These are phyloP conservation scores for Thripadectes ignobilis DNA, from an alignment of 2,797 vertebrate genomes.

Conservation along the genomic window DNA sequence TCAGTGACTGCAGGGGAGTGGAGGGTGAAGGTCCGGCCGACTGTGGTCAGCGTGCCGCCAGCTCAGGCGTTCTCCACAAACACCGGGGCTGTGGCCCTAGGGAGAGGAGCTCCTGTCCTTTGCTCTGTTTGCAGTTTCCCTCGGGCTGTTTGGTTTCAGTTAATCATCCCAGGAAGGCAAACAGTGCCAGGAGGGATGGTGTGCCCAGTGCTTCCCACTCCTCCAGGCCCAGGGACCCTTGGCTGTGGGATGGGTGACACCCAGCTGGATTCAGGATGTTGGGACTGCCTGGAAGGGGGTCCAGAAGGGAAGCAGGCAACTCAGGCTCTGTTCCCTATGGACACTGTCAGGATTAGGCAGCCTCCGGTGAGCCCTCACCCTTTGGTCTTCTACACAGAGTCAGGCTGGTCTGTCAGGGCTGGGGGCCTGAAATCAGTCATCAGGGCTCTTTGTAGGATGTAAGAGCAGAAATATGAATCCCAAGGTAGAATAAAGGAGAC, in stretches of 20 bases:
- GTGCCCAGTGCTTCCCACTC: accelerated
- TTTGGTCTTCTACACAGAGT: not conserved
- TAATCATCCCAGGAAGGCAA: conserved; percentile 53
- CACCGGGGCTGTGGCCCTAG: not conserved
- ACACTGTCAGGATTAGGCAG: not conserved
- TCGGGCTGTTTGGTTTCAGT: conserved; percentile 38
- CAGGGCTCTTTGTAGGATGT: not conserved
- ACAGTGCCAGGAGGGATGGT: not conserved
- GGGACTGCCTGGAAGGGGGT: not conserved
- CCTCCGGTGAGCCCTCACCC: accelerated
- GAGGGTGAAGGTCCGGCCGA: not conserved
- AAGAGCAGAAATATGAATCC: not conserved
- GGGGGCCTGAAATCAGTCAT: not conserved
- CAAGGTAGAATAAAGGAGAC: not conserved
- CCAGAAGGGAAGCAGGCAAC: not conserved
- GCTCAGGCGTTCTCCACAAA: not conserved
- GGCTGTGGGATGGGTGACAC: not conserved
- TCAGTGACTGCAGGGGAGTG: accelerated
- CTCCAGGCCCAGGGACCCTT: accelerated
- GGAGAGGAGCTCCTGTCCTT: not conserved
- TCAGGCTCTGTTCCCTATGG: accelerated
- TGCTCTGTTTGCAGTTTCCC: conserved; percentile 42
- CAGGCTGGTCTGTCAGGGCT: not conserved
- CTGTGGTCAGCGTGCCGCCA: accelerated
- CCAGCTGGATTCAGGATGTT: accelerated